Percentiles rank a stretch among this genome's conserved stretches.
Evolutionary conservation across 2,888 invertebrate genomes (phyloP).

Genomic region (Hydrotaea cyrtoneurina): DNA sequence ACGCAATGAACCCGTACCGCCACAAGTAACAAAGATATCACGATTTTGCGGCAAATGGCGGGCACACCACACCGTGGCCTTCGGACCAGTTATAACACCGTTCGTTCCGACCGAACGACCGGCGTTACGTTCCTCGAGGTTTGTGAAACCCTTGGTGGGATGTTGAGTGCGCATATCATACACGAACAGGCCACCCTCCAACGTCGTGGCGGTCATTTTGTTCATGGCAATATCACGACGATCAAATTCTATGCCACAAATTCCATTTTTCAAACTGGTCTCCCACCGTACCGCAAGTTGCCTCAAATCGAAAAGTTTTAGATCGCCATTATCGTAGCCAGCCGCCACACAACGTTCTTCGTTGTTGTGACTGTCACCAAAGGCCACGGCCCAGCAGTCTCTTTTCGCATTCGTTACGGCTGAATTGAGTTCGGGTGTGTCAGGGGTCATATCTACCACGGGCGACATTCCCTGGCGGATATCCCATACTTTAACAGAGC

Average conservation of each 20-base stretch:
- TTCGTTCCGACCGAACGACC: slow-evolving; percentile 80
- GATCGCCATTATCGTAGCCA: slow-evolving; percentile 97
- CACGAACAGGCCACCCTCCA: slow-evolving; percentile 94
- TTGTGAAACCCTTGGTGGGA: slow-evolving; percentile 91
- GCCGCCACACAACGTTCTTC: slow-evolving; percentile 93
- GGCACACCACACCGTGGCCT: slow-evolving; percentile 94
- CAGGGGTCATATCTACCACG: slow-evolving; percentile 88
- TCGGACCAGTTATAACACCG: slow-evolving; percentile 83
- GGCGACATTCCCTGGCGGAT: slow-evolving; percentile 93
- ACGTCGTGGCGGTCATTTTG: slow-evolving; percentile 93
- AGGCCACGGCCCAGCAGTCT: slow-evolving; percentile 97
- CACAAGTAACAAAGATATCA: slow-evolving; percentile 94
- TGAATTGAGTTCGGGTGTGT: slow-evolving; percentile 82
- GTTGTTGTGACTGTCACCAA: slow-evolving; percentile 94
- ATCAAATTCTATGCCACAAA: slow-evolving; percentile 94
- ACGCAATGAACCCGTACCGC: slow-evolving; percentile 93
- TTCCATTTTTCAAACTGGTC: slow-evolving; percentile 94
- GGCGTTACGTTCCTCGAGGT: slow-evolving; percentile 81
- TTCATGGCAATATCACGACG: slow-evolving; percentile 97
- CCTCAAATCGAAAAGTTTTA: slow-evolving; percentile 95
- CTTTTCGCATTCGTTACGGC: slow-evolving; percentile 81
- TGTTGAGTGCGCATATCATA: slow-evolving; percentile 95
- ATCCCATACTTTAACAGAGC: slow-evolving; percentile 97
- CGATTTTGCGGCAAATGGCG: slow-evolving; percentile 96
- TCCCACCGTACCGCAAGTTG: slow-evolving; percentile 94